Evolutionary conservation across 2,888 invertebrate genomes (phyloP).

Genomic region (Drosophila mercatorum): DNA sequence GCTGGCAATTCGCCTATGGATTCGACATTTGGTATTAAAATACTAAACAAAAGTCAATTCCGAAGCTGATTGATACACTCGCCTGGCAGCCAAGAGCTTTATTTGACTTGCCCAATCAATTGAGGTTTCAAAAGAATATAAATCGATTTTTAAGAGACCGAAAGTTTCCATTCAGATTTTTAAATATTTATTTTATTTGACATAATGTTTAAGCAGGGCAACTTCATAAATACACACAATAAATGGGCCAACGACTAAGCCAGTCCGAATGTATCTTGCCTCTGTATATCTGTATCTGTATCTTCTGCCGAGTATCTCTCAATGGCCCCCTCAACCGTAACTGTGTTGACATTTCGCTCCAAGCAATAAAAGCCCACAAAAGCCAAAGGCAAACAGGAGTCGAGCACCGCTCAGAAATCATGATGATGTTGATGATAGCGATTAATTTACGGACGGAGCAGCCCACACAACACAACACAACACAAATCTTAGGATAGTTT

Average conservation of each 20-base stretch:
- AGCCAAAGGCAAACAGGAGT: conserved; percentile 36
- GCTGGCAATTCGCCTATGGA: not conserved
- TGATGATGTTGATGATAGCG: conserved; percentile 41
- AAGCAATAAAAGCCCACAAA: conserved; percentile 45
- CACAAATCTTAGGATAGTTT: conserved; percentile 27
- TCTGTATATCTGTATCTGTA: conserved; percentile 15
- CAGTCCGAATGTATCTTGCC: conserved; percentile 13
- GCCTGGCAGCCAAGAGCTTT: not conserved
- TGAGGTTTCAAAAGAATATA: not conserved
- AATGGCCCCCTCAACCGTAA: not conserved
- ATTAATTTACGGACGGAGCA: conserved; percentile 34
- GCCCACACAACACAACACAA: not conserved
- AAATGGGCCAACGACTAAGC: not conserved
- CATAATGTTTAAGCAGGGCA: conserved; percentile 1
- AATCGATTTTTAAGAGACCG: not conserved
- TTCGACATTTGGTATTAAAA: not conserved
- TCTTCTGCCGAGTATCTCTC: conserved; percentile 26
- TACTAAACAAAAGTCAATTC: conserved; percentile 3
- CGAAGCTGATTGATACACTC: conserved; percentile 1
- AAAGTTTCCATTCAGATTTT: not conserved
- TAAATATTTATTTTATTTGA: conserved; percentile 2
- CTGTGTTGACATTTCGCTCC: conserved; percentile 29
- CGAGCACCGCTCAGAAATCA: conserved; percentile 14
- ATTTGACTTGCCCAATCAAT: not conserved
- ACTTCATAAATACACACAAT: conserved; percentile 1